Evolutionary conservation across 2,888 invertebrate genomes (phyloP), one percentile per base, ranked within the genome.

Genomic region (Chromoteleia sp.): DNA sequence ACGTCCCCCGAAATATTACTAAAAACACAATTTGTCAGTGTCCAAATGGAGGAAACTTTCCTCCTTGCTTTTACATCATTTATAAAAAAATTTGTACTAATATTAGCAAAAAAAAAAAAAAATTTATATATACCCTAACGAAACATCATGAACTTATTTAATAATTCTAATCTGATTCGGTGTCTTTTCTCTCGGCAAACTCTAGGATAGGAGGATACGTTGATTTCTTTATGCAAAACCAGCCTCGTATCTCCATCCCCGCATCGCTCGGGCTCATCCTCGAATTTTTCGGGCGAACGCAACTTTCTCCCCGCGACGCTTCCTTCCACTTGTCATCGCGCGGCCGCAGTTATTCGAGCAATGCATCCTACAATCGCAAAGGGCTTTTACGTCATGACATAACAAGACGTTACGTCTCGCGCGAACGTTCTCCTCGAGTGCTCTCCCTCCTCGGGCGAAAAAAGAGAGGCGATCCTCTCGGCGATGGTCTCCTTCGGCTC

Each of bases 401-500:
- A 83, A 83, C 83, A 61, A 80, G 80, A 79, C 54, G 81, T 83
- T 83, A 83, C 83, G 81, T 83, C 77, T 82, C 77, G 79, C 73
- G 74, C 41, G 75, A 82, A 83, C 83, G 81, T 83, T 83, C 83
- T 83, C 83, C 63, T 71, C 81, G 56, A 33, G 33, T 61, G 29
- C 63, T 74, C 73, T 83, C 82, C 77, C 83, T 77, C 75, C 82
- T 71, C 77, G 48, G 36, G 45, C 41, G 59, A 77, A 76, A 76
- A 76, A 76, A 83, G 83, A 78, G 79, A 74, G 83, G 77, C 80
- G 14, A 75, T 81, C 80, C 70, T 81, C 50, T 59, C 45, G 63
- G 74, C 65, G 83, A 78, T 81, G 80, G 77, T 85, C 83, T 83
- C 83, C 81, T 75, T 81, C 54, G 54, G 70, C 84, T 86, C 83